Percentiles rank a stretch among this genome's conserved stretches.
phyloP scores from a whole-genome alignment of 2,113 vertebrate species.

The Carlito syrichta region DNA sequence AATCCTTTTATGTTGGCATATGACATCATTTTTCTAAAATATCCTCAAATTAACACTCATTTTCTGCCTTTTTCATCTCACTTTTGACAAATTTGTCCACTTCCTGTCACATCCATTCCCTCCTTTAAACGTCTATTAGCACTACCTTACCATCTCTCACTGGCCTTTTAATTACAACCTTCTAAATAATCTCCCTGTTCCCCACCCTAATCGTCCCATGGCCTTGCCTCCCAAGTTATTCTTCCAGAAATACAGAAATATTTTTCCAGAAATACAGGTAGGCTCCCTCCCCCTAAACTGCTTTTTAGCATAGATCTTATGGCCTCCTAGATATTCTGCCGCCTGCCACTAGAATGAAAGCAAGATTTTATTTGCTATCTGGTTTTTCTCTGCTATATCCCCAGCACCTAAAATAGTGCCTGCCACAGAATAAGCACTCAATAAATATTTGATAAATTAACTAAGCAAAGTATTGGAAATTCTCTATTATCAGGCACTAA shows the following conservation, averaged over 20 bases:
- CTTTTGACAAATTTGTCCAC: background rate
- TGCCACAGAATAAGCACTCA: background rate
- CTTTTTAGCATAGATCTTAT: background rate
- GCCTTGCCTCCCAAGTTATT: background rate
- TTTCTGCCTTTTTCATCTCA: background rate
- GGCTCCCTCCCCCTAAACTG: background rate
- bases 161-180: background rate
- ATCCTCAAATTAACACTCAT: background rate
- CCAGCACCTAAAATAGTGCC: background rate
- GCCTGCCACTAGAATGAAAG: background rate
- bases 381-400: background rate
- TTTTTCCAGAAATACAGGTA: background rate
- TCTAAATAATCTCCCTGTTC: background rate
- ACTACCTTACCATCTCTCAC: background rate
- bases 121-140: background rate
- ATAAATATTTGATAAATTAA: background rate
- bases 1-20: background rate
- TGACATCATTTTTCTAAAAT: background rate
- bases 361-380: background rate
- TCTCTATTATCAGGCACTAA: background rate
- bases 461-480: background rate
- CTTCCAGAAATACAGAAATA: background rate
- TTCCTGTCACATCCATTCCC: background rate
- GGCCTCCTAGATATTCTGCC: background rate
- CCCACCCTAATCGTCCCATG: background rate